These are phyloP conservation scores for Amphiduros pacificus DNA, from an alignment of 2,888 invertebrate genomes.

Conservation along the genomic window DNA sequence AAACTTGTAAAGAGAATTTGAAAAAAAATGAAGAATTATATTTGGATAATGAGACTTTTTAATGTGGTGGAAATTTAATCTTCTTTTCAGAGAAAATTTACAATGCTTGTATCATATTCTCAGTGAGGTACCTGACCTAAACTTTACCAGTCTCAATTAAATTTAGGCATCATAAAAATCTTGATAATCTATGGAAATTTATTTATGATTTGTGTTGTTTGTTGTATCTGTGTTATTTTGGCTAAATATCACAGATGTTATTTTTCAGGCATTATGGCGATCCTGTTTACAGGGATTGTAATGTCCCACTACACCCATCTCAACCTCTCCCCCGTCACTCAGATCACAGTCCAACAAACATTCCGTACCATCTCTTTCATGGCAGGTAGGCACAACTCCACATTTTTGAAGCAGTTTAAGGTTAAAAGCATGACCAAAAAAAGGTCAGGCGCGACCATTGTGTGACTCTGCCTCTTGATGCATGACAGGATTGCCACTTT, in stretches of 20 bases:
- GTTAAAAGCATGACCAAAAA: too few relatives aligned
- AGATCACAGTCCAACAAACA: conserved; percentile 99
- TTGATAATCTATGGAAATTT: background rate
- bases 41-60: too few relatives aligned
- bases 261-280: conserved; percentile 93
- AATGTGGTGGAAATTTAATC: too few relatives aligned
- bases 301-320: conserved; percentile 99
- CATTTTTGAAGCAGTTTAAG: background rate
- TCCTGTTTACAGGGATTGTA: conserved; percentile 96
- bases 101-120: too few relatives aligned
- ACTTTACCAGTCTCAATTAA: too few relatives aligned
- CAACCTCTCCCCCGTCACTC: conserved; percentile 95
- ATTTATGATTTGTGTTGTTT: background rate
- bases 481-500: background rate
- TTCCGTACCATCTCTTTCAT: conserved; percentile 96
- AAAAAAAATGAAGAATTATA: too few relatives aligned
- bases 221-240: background rate
- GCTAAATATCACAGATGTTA: too few relatives aligned
- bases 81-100: too few relatives aligned
- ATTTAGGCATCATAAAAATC: background rate
- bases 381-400: conserved; percentile 62
- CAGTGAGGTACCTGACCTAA: too few relatives aligned
- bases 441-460: too few relatives aligned
- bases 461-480: too few relatives aligned
- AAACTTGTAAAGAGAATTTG: too few relatives aligned